Percentiles rank a stretch among this genome's conserved stretches.
These are phyloP conservation scores for Erethizon dorsatum DNA, from an alignment of 2,797 vertebrate genomes.

Conservation along the genomic window DNA sequence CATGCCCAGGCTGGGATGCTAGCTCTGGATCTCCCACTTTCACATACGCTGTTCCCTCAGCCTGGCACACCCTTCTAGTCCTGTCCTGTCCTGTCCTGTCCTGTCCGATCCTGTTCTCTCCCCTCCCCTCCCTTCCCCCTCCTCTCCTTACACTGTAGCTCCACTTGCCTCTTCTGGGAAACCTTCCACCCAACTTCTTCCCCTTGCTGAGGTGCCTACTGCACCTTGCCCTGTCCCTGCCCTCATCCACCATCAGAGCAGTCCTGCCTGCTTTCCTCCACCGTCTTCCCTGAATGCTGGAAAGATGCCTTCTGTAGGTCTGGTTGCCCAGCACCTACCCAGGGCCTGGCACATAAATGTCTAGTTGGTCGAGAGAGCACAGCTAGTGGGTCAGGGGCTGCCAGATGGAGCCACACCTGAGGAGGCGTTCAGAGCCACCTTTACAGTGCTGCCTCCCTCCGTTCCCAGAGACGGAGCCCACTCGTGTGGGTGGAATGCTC, in stretches of 20 bases:
- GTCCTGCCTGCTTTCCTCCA: neutral
- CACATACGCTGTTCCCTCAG: neutral
- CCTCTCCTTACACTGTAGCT: neutral
- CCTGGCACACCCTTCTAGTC: neutral
- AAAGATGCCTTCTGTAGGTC: neutral
- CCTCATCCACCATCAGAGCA: neutral
- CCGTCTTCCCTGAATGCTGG: neutral
- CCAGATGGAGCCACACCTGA: neutral
- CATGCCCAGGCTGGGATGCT: neutral
- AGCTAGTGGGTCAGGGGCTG: accelerated
- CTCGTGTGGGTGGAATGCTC: neutral
- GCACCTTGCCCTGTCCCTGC: neutral
- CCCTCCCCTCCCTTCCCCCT: neutral
- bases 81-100: neutral
- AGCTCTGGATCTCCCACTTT: neutral
- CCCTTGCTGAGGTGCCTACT: neutral
- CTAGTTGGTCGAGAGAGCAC: neutral
- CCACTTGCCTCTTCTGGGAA: neutral
- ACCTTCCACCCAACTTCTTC: neutral
- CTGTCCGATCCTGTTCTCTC: no score
- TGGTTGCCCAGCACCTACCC: neutral
- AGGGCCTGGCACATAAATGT: neutral
- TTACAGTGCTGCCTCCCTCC: neutral
- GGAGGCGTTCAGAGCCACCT: neutral
- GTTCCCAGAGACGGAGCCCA: neutral